phyloP scores from a whole-genome alignment of 2,797 vertebrate genomes.

The Platalea minor region DNA sequence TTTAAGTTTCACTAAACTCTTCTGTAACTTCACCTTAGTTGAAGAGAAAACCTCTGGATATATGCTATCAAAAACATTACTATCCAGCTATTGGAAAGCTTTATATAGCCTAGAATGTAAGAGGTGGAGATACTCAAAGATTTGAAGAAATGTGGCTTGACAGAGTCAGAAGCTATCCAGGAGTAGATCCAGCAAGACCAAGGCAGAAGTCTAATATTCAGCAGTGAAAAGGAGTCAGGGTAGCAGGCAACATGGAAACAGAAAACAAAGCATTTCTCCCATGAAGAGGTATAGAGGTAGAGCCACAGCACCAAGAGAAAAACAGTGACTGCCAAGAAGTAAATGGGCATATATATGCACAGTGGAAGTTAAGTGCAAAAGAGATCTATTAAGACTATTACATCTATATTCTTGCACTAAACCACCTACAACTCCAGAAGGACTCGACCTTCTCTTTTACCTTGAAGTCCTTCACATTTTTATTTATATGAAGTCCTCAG shows the following conservation, averaged over 20 bases:
- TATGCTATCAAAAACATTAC: neutral
- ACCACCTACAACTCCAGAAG: neutral
- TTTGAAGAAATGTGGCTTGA: neutral
- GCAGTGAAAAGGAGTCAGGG: accelerated
- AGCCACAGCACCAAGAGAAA: neutral
- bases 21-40: neutral
- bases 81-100: neutral
- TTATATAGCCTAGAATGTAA: neutral
- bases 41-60: neutral
- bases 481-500: neutral
- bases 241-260: neutral
- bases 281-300: neutral
- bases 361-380: neutral
- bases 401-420: neutral
- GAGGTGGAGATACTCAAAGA: neutral
- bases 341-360: neutral
- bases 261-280: neutral
- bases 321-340: neutral
- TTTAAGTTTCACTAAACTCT: neutral
- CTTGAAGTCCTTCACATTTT: neutral
- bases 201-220: neutral
- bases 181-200: neutral
- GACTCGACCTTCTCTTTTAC: neutral
- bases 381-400: neutral
- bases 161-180: neutral